Percentiles rank a stretch among this genome's conserved stretches.
Conservation (phyloP, 2,888 invertebrate species). For the Aproaerema taeniolella region DNA sequence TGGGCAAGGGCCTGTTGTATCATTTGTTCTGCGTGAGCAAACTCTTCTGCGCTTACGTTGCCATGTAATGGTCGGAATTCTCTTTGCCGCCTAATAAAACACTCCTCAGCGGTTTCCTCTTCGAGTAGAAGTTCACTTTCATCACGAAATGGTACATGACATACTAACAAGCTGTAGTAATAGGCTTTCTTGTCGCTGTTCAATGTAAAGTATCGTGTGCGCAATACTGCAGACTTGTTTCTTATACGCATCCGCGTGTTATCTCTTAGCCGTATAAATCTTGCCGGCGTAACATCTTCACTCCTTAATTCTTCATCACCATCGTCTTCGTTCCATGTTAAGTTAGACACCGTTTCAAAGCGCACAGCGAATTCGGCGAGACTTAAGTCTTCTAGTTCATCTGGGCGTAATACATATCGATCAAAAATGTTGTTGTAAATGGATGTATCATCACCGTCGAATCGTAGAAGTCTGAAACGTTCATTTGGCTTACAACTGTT, state of each 20-base stretch:
- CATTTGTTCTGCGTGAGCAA: constrained; percentile 24
- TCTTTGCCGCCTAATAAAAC: constrained; percentile 22
- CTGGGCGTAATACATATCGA: constrained; percentile 21
- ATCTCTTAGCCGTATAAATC: constrained; percentile 24
- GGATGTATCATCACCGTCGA: constrained; percentile 27
- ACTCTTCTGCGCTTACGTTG: constrained; percentile 18
- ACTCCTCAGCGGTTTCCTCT: constrained; percentile 23
- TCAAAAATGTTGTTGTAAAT: constrained; percentile 30
- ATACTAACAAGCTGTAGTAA: constrained; percentile 26
- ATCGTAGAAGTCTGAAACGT: constrained; percentile 28
- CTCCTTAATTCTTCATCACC: constrained; percentile 25
- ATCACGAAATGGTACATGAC: constrained; percentile 27
- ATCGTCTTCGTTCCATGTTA: constrained; percentile 22
- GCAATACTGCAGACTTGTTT: constrained; percentile 30
- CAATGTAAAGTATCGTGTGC: constrained; percentile 28
- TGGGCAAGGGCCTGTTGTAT: constrained; percentile 27
- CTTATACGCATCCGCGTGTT: constrained; percentile 28
- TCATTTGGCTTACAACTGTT: constrained; percentile 30
- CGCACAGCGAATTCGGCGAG: constrained; percentile 29
- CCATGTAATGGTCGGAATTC: constrained; percentile 21
- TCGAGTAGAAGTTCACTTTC: constrained; percentile 22
- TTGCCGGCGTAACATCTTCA: constrained; percentile 13
- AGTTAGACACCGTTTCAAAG: constrained; percentile 23
- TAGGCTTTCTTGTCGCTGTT: constrained; percentile 27
- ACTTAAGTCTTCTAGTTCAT: constrained; percentile 24